phyloP scores from a whole-genome alignment of 2,888 invertebrate genomes.

The Geophilus truncorum region DNA sequence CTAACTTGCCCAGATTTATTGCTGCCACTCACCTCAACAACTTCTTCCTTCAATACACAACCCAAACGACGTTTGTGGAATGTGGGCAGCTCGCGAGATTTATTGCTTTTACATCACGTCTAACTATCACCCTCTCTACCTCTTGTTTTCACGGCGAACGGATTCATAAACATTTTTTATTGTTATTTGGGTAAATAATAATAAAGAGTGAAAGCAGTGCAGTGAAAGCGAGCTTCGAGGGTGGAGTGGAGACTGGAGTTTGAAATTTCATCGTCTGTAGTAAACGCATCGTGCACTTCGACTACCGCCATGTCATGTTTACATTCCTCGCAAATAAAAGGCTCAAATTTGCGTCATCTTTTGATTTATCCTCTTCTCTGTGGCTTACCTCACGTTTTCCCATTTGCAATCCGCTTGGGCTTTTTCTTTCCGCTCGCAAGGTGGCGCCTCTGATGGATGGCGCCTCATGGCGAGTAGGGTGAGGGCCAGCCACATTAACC shows the following conservation, averaged over 20 bases:
- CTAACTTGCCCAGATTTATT: neutral
- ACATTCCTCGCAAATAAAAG: neutral
- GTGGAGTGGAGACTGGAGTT: neutral
- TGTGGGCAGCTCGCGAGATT: neutral
- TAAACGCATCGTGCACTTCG: neutral
- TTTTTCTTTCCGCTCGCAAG: conserved; percentile 3
- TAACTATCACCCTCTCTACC: neutral
- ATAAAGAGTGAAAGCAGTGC: neutral
- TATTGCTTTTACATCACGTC: conserved; percentile 5
- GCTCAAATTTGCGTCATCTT: conserved; percentile 4
- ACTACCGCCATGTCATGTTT: neutral
- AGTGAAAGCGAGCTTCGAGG: neutral
- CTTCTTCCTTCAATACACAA: conserved; percentile 10
- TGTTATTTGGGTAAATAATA: neutral
- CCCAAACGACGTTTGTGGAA: neutral
- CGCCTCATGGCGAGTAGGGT: conserved; percentile 10
- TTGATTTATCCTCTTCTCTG: neutral
- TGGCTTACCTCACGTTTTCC: conserved; percentile 5
- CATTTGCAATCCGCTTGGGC: neutral
- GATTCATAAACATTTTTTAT: neutral
- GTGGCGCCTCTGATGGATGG: conserved; percentile 4
- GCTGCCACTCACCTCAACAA: conserved; percentile 10
- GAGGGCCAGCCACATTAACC: conserved; percentile 10
- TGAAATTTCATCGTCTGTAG: neutral
- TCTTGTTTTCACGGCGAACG: neutral